Conservation (phyloP, 2,888 invertebrate species). For the Drosophila kambysellisi region DNA sequence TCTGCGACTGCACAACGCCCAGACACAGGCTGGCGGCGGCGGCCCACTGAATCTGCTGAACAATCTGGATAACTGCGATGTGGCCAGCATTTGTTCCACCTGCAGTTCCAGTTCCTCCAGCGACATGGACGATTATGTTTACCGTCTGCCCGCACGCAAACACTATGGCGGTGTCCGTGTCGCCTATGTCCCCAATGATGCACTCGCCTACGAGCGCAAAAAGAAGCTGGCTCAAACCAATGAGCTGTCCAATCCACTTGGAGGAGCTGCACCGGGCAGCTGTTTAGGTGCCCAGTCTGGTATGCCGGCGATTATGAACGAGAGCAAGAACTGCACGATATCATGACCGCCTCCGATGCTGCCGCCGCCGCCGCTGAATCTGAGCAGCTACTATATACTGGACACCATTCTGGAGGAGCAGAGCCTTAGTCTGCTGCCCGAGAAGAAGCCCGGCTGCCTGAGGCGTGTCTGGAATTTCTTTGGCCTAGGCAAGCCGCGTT, state of each 20-base stretch:
- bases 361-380: conserved; percentile 81
- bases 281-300: conserved; percentile 35
- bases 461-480: conserved; percentile 79
- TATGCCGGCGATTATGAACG: conserved; percentile 79
- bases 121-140: conserved; percentile 94
- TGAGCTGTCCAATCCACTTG: conserved; percentile 5
- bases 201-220: conserved; percentile 92
- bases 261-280: conserved; percentile 14
- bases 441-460: conserved; percentile 80
- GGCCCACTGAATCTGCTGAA: conserved; percentile 69
- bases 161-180: conserved; percentile 96
- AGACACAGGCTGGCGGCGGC: conserved; percentile 73
- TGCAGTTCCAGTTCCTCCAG: conserved; percentile 94
- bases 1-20: conserved; percentile 82
- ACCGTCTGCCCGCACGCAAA: conserved; percentile 92
- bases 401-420: conserved; percentile 83
- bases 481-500: conserved; percentile 60
- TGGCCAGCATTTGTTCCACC: conserved; percentile 94
- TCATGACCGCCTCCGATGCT: conserved; percentile 88
- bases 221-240: conserved; percentile 86
- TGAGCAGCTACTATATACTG: conserved; percentile 82
- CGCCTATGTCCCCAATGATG: conserved; percentile 96
- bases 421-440: conserved; percentile 72
- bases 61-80: conserved; percentile 86
- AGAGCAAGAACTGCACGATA: conserved; percentile 93